Evolutionary conservation across 2,797 vertebrate genomes (phyloP).

Genomic region (Lagocephalus sceleratus): DNA sequence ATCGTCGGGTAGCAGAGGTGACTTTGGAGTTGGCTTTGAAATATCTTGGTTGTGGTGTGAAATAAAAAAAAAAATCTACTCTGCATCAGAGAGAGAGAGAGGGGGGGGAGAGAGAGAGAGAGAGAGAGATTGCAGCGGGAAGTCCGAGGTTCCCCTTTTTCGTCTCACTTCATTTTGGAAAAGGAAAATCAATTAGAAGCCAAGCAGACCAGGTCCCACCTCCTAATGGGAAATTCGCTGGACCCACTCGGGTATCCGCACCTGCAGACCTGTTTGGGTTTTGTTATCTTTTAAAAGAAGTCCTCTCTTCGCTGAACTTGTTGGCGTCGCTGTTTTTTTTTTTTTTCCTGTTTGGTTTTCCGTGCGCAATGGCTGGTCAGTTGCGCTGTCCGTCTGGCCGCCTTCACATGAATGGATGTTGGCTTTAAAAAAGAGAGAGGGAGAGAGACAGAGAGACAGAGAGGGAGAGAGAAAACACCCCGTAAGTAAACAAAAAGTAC

Average conservation of each 20-base stretch:
- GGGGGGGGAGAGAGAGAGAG: constrained; percentile 5
- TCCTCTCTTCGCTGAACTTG: neutral
- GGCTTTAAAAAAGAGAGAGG: constrained; percentile 16
- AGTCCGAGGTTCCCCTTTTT: constrained; percentile 34
- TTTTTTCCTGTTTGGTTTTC: constrained; percentile 16
- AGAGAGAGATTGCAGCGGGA: constrained; percentile 33
- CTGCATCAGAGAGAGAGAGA: constrained; percentile 29
- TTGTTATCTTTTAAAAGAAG: constrained; percentile 1
- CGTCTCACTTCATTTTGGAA: constrained; percentile 15
- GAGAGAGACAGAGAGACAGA: neutral
- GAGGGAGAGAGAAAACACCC: neutral
- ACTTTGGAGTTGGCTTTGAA: too few relatives aligned
- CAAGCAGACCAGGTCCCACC: neutral
- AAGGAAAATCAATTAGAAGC: constrained; percentile 3
- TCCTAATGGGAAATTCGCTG: constrained; percentile 22
- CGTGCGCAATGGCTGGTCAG: constrained; percentile 52
- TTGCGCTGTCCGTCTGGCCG: constrained; percentile 12
- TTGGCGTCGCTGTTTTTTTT: constrained; percentile 6
- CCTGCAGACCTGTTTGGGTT: constrained; percentile 1
- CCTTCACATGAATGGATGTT: constrained; percentile 36
- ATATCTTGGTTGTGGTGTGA: too few relatives aligned
- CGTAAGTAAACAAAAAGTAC: constrained; percentile 15
- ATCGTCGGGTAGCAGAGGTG: neutral
- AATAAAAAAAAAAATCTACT: neutral
- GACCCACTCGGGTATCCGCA: constrained; percentile 28